Base-by-base conservation (phyloP, 2,888 invertebrate genomes). In the Acanthacorydalis orientalis region DNA sequence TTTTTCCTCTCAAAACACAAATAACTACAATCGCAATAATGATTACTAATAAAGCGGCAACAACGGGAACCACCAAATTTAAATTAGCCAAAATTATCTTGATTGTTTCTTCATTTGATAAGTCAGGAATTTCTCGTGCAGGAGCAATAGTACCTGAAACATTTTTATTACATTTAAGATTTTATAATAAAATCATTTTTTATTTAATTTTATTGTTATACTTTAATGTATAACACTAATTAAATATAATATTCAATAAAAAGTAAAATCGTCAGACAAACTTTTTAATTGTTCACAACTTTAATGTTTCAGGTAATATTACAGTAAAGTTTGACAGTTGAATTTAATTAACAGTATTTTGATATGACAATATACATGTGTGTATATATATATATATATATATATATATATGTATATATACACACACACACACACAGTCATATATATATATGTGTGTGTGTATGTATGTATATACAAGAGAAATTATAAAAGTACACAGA, bases 61-160 rank as follows among this genome's bases (percentile, higher is more conserved):
- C 85, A 59, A 92, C 86, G 49, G 92, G 92, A 61, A 93, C 87
- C 70, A 93, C 86, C 64, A 93, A 80, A 75, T 90, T 89, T 64
- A 91, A 78, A 71, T 91, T 88, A 60, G 86, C 81, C 69, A 89
- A 79, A 68, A 90, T 80, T 63, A 86, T 80, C 76, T 83, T 83
- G 72, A 88, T 75, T 57, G 87, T 85, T 68, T 85, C 85, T 69
- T 86, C 85, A 61, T 78, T 72, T 60, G 82, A 81, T 61, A 79
- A 73, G 59, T 80, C 74, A 63, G 83, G 82, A 61, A 84, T 74
- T 67, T 87, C 88, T 68, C 87, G 83, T 66, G 81, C 80, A 71
- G 89, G 89, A 72, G 90, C 87, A 72, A 90, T 84, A 73, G 89
- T 89, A 83, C 89, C 89, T 90, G 87, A 79, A 88, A 88, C 79